Conservation (phyloP, 2,888 invertebrate genomes). For the Drosophila anomelani region DNA sequence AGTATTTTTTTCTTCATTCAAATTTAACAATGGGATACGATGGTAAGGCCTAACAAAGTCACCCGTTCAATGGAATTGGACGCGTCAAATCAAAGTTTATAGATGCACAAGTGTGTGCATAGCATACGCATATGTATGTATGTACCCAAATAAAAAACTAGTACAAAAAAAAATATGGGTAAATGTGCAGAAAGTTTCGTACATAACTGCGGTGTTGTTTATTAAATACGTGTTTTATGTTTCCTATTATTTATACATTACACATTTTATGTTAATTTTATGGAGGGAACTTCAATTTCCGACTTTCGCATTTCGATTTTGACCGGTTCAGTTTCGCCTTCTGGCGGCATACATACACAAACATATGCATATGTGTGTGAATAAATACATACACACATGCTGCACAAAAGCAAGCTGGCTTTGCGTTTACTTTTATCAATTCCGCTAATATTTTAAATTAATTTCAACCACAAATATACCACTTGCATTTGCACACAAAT, state of each 20-base stretch:
- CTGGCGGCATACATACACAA: conserved; percentile 9
- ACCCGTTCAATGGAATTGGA: background rate
- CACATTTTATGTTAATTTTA: background rate
- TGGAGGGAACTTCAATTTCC: background rate
- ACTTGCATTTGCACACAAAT: background rate
- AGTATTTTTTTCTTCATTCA: conserved; percentile 30
- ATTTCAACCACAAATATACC: background rate
- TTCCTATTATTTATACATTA: too few relatives aligned
- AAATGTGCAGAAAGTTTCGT: background rate
- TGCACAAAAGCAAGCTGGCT: background rate
- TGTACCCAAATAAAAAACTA: conserved; percentile 11
- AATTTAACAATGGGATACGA: conserved; percentile 64
- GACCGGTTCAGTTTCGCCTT: conserved; percentile 18
- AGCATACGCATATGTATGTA: conserved; percentile 26
- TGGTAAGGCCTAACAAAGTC: conserved; percentile 51
- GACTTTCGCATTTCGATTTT: conserved; percentile 9
- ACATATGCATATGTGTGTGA: conserved; percentile 3
- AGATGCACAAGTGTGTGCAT: conserved; percentile 54
- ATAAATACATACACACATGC: background rate
- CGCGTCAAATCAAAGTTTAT: background rate
- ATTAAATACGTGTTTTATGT: background rate
- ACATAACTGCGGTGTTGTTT: background rate
- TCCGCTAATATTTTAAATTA: background rate
- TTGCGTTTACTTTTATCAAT: background rate
- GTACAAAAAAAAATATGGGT: conserved; percentile 4